A percentile compares a stretch with the other conserved stretches of the same genome.
These are phyloP conservation scores for Agrochola circellaris DNA, from an alignment of 2,888 invertebrate species.

Conservation along the genomic window DNA sequence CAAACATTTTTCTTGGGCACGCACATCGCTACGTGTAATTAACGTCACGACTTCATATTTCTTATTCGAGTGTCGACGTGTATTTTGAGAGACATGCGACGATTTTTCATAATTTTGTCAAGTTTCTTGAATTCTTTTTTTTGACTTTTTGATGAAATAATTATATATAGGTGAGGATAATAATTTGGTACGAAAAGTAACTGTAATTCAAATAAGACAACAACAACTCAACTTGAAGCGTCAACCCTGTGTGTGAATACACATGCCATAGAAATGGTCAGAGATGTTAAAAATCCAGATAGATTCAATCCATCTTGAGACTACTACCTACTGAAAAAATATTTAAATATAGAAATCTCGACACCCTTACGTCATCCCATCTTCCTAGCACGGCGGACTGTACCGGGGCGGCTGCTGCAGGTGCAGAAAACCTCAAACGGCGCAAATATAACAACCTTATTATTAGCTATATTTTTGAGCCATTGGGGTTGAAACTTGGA, in stretches of 20 bases:
- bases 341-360: neutral
- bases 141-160: slow-evolving; percentile 5
- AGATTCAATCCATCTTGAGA: neutral
- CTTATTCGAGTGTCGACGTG: slow-evolving; percentile 68
- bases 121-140: slow-evolving; percentile 43
- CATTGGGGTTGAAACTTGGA: too few relatives aligned
- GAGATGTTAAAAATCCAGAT: neutral
- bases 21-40: slow-evolving; percentile 77
- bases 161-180: slow-evolving; percentile 19
- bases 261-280: neutral
- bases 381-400: too few relatives aligned
- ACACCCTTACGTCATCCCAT: too few relatives aligned
- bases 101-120: slow-evolving; percentile 70
- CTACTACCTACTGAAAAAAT: too few relatives aligned
- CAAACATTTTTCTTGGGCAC: slow-evolving; percentile 78
- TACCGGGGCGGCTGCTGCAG: too few relatives aligned
- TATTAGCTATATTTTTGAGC: too few relatives aligned
- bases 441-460: too few relatives aligned
- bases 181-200: slow-evolving; percentile 12
- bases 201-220: neutral
- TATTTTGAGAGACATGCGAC: slow-evolving; percentile 62
- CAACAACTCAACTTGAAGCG: neutral
- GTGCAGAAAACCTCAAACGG: too few relatives aligned
- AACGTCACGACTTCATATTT: slow-evolving; percentile 82
- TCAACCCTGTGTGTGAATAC: too few relatives aligned